Evolutionary conservation across 92 coral and sea anemone species (phyloP).

Genomic region (Porites evermanni): DNA sequence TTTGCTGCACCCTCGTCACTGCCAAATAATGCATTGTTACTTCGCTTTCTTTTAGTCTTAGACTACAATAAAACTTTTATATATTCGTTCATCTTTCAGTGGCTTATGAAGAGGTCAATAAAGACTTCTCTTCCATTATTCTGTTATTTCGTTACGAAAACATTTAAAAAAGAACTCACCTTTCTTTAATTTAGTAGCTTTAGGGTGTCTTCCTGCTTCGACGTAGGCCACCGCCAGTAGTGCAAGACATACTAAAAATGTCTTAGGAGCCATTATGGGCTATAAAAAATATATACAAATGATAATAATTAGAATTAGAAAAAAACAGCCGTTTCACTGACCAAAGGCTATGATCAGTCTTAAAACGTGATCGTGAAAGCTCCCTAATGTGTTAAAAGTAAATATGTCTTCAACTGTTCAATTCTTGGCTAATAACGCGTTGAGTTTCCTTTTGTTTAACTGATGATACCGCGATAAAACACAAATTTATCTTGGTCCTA

Average conservation of each 20-base stretch:
- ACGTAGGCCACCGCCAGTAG: constrained; percentile 66
- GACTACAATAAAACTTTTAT: not conserved
- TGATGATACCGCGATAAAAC: not conserved
- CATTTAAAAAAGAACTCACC: constrained; percentile 39
- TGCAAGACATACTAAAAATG: constrained; percentile 64
- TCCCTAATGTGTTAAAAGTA: not conserved
- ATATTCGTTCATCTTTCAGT: not conserved
- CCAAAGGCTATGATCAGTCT: not conserved
- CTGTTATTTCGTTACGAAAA: not conserved
- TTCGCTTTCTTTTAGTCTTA: not conserved
- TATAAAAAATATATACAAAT: constrained; percentile 3
- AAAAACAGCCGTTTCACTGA: not conserved
- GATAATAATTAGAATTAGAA: not conserved
- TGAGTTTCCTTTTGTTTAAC: not conserved
- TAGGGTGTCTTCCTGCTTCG: constrained; percentile 77
- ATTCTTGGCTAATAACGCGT: constrained; percentile 1
- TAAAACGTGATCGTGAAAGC: not conserved
- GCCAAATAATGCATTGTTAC: not conserved
- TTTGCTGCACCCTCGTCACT: too few relatives aligned
- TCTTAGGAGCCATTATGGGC: constrained; percentile 91
- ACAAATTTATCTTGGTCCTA: not conserved
- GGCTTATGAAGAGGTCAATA: not conserved
- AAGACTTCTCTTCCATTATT: not conserved
- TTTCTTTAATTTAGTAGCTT: constrained; percentile 71
- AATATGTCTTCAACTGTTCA: not conserved